These are phyloP conservation scores for Drosophila malerkotliana DNA, from an alignment of 1,140 invertebrate genomes.

Conservation along the genomic window DNA sequence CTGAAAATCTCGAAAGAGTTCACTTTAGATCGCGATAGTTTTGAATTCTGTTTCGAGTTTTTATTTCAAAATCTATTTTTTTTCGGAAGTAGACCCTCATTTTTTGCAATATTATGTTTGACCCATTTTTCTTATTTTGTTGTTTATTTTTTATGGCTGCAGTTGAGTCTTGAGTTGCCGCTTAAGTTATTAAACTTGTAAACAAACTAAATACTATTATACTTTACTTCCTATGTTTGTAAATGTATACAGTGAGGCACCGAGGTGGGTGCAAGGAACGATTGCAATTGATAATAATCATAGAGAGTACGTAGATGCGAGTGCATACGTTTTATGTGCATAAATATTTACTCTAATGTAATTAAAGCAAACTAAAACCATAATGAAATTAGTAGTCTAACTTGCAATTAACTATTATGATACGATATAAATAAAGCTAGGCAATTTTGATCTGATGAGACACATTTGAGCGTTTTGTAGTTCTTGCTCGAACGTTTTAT, in stretches of 20 bases:
- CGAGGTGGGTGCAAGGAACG: constrained; percentile 44
- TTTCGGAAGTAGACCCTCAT: constrained; percentile 20
- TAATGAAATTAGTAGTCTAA: constrained; percentile 79
- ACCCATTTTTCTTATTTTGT: constrained; percentile 11
- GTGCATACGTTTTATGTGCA: constrained; percentile 58
- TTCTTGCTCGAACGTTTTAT: constrained; percentile 61
- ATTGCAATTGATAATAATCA: constrained; percentile 75
- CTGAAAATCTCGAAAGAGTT: constrained; percentile 17
- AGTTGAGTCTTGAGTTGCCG: constrained; percentile 19
- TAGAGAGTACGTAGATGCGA: constrained; percentile 56
- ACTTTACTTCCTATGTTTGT: constrained; percentile 39
- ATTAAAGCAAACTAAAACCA: constrained; percentile 66
- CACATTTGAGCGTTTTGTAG: constrained; percentile 57
- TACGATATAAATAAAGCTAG: constrained; percentile 68
- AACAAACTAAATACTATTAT: constrained; percentile 30
- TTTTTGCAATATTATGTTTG: constrained; percentile 36
- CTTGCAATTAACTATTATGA: constrained; percentile 69
- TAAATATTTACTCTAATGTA: constrained; percentile 76
- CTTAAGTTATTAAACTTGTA: constrained; percentile 15
- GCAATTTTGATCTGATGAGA: constrained; percentile 67
- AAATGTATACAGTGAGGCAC: constrained; percentile 40
- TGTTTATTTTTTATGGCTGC: constrained; percentile 9
- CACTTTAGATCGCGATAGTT: constrained; percentile 12
- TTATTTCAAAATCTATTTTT: not conserved
- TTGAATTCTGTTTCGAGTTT: constrained; percentile 19